phyloP scores from a whole-genome alignment of 2,888 invertebrate genomes.

The Pelosia muscerda region DNA sequence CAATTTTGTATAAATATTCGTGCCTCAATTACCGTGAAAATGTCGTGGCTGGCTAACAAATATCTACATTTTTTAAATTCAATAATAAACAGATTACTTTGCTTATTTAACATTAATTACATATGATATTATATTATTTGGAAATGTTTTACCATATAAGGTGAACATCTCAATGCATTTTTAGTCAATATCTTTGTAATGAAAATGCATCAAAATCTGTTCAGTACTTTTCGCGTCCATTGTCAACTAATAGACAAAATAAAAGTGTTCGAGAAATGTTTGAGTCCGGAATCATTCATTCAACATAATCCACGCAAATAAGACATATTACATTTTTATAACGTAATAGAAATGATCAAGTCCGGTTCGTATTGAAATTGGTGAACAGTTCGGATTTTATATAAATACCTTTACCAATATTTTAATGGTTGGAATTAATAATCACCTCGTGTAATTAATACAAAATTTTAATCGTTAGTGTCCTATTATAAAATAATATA shows the following conservation, averaged over 20 bases:
- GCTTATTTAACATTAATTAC: neutral
- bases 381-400: neutral
- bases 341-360: neutral
- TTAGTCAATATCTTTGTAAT: too few species aligned
- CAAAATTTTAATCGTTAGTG: neutral
- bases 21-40: neutral
- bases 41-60: too few species aligned
- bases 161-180: neutral
- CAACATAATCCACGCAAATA: too few species aligned
- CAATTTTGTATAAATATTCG: conserved; percentile 16
- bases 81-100: neutral
- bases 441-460: neutral
- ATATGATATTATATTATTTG: too few species aligned
- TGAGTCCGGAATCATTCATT: too few species aligned
- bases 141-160: too few species aligned
- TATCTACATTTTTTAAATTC: neutral
- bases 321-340: too few species aligned
- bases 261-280: too few species aligned
- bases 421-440: neutral
- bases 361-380: neutral
- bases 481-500: conserved; percentile 2
- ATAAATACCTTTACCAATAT: neutral
- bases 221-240: too few species aligned
- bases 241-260: too few species aligned
- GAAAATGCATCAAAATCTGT: too few species aligned